Evolutionary conservation across 2,888 invertebrate genomes (phyloP), one percentile per base, ranked within the genome.

Genomic region (Malachius bipustulatus): DNA sequence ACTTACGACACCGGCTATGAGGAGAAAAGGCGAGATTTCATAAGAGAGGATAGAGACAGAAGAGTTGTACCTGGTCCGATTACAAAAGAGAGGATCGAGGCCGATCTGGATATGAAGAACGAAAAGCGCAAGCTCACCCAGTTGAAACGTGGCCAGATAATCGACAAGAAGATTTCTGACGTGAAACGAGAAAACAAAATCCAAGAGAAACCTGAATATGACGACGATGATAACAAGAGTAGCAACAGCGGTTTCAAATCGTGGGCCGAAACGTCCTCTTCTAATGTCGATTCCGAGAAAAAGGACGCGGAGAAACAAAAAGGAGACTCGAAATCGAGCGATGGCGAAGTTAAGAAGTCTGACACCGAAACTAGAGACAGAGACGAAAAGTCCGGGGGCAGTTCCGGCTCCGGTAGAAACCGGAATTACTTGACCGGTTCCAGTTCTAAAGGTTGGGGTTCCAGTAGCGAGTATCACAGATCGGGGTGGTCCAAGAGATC

Each of bases 41-140:
- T 43, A 33, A 39, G 36, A 28, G 54, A 56, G 40, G 56, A 58
- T 31, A 52, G 64, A 14, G 57, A 60, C 36, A 52, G 64, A 14
- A 58, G 69, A 34, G 62, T 64, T 40, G 68, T 71, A n/a, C 71
- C 72, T 1, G 71, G 71, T 11, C 72, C 74, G 2, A 71, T 73
- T 6, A 73, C 72, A 1, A 65, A 70, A 40, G 74, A 75, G 36
- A 69, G 70, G 44, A 61, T 75, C 11, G 73, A 71, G 48, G 71
- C 72, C 1, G 70, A 71, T 26, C n/a, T n/a, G n/a, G 72, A 73
- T 51, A 47, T 64, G 27, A 62, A 65, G 41, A 58, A 52, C 16
- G 67, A 69, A 41, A 67, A 67, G 40, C 57, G 69, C 12, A 66
- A 59, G 44, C 54, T 70, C 37, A 70, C 66, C 3, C 69, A 68